These are phyloP conservation scores for Noctua comes DNA, from an alignment of 2,888 invertebrate genomes.

Conservation along the genomic window DNA sequence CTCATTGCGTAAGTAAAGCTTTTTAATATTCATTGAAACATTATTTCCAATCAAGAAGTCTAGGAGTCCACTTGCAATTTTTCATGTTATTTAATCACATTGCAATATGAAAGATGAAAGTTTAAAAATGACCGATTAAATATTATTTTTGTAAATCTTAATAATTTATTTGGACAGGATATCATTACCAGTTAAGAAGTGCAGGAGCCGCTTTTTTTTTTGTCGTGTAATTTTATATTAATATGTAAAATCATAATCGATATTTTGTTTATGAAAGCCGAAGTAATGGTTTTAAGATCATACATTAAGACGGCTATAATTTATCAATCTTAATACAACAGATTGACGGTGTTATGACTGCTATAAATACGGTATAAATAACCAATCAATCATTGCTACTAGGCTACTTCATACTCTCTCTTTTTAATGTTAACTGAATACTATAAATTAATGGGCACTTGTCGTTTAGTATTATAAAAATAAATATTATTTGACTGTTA, in stretches of 20 bases:
- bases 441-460: slow-evolving; percentile 37
- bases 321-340: slow-evolving; percentile 52
- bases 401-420: slow-evolving; percentile 55
- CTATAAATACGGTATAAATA: slow-evolving; percentile 51
- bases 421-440: slow-evolving; percentile 54
- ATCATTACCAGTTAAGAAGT: slow-evolving; percentile 9
- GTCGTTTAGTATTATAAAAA: slow-evolving; percentile 41
- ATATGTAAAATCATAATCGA: slow-evolving; percentile 7
- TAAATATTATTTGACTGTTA: slow-evolving; percentile 23
- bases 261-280: slow-evolving; percentile 28
- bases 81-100: slow-evolving; percentile 6
- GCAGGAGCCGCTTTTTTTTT: slow-evolving; percentile 9
- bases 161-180: background rate
- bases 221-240: slow-evolving; percentile 1
- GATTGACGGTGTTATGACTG: slow-evolving; percentile 51
- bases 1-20: slow-evolving; percentile 34
- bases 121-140: background rate
- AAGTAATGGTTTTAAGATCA: slow-evolving; percentile 38
- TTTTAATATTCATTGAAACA: slow-evolving; percentile 46
- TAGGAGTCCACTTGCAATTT: slow-evolving; percentile 13
- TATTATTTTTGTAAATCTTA: background rate
- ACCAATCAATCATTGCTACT: slow-evolving; percentile 52
- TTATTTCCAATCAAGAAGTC: slow-evolving; percentile 43
- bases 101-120: slow-evolving; percentile 1
- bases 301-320: slow-evolving; percentile 33